Base-by-base conservation (phyloP, 2,888 invertebrate species). In the Smittia aterrima region DNA sequence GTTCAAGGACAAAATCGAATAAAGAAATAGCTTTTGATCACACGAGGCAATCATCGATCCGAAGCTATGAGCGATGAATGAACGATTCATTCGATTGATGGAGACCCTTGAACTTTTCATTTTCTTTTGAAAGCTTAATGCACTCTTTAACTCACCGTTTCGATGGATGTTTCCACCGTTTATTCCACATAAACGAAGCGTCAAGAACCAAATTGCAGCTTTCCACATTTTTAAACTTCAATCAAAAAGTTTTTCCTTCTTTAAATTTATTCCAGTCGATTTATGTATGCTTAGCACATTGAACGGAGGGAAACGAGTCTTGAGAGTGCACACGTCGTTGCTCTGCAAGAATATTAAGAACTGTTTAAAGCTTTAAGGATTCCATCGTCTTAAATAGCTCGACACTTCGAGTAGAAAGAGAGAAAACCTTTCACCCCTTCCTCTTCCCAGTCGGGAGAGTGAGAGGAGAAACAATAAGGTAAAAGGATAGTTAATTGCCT, bases 181-280 rank as follows among this genome's bases (percentile, higher is more conserved):
- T 27, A 64, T 27, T 25, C 64, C 64, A 27, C 27, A 25, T 27
- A 27, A 25, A 13, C 20, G n/a, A 13, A 64, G n/a, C 13, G 27
- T 27, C n/a, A 64, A 13, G 64, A 64, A n/a, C 13, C 22, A 25
- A 64, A 27, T 25, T 64, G 64, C 27, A 22, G 16, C 16, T 64
- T 64, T 24, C 64, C 64, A 64, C 64, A 64, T 64, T 25, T 64
- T 27, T 27, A 64, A 64, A 64, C 64, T 64, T 58, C 20, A 58
- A 58, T 20, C 16, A 11, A 58, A 58, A 58, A 58, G 9, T 20
- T 64, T 25, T 18, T 22, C 20, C 64, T 25, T 64, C 22, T 58
- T 47, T 47, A n/a, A 38, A 7, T 38, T 38, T 47, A 47, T 47
- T 47, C 47, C 47, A 32, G 47, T 47, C 16, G 47, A 47, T 47